phyloP scores from a whole-genome alignment of 2,113 vertebrate genomes.

The Notiomystis cincta region DNA sequence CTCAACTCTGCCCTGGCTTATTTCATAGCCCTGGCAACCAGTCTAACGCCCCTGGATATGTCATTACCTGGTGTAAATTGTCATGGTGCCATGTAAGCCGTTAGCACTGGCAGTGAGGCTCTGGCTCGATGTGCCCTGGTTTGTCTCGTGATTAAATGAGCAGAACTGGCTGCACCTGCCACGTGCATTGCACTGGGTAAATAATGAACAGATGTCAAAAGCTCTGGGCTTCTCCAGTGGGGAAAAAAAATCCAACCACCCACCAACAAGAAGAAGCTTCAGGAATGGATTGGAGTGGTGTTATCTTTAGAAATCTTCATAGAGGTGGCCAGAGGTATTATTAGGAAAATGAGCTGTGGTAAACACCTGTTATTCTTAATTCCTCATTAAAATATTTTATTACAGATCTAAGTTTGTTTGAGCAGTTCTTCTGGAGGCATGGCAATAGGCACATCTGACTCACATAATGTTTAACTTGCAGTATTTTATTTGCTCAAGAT shows the following conservation, averaged over 20 bases:
- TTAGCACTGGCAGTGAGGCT: neutral
- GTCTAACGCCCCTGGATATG: neutral
- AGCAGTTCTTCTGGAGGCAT: neutral
- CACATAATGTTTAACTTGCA: neutral
- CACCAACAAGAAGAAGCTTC: neutral
- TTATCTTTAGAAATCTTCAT: neutral
- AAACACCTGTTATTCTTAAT: neutral
- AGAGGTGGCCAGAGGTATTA: neutral
- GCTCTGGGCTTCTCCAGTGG: neutral
- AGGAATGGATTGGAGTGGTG: neutral
- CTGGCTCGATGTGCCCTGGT: neutral
- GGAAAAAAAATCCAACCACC: rapidly evolving
- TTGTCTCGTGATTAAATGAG: neutral
- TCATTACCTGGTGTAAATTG: neutral
- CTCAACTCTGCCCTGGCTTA: rapidly evolving
- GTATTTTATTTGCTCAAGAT: slow-evolving; percentile 32
- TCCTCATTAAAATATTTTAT: neutral
- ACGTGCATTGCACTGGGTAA: neutral
- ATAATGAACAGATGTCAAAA: neutral
- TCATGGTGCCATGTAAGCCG: neutral
- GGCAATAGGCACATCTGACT: neutral
- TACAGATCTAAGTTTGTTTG: neutral
- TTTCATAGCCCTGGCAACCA: neutral
- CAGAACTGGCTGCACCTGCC: neutral
- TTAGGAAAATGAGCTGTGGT: neutral